Conservation (phyloP, 2,797 vertebrate species). For the Melanotaenia maccullochi region DNA sequence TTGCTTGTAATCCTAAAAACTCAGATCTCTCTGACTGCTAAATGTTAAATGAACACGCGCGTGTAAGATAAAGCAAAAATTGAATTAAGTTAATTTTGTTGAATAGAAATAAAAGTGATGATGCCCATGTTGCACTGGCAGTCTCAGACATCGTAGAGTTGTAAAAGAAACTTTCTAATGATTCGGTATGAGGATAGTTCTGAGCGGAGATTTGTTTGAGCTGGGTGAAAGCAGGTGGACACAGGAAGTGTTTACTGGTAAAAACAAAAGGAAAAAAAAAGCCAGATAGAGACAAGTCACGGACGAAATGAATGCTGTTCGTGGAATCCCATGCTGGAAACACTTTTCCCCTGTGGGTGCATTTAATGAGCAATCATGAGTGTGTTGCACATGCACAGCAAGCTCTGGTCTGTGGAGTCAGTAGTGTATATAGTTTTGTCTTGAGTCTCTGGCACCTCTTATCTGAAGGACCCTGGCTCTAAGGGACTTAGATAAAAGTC, state of each 20-base stretch:
- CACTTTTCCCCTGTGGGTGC: neutral
- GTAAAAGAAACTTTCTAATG: neutral
- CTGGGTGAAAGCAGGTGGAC: neutral
- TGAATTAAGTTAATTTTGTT: too few relatives aligned
- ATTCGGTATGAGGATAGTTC: neutral
- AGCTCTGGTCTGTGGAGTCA: neutral
- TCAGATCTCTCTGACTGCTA: neutral
- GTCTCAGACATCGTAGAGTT: neutral
- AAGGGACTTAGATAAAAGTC: neutral
- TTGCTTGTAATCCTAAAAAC: neutral
- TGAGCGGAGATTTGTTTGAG: neutral
- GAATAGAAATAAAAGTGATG: neutral
- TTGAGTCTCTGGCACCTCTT: slow-evolving; percentile 1
- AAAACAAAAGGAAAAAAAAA: too few relatives aligned
- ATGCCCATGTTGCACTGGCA: neutral
- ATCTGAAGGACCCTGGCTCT: neutral
- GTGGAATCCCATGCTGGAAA: neutral
- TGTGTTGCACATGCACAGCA: neutral
- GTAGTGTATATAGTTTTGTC: neutral
- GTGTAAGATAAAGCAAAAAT: too few relatives aligned
- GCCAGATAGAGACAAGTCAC: too few relatives aligned
- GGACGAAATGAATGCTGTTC: neutral
- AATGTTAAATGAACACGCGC: neutral
- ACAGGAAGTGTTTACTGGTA: too few relatives aligned
- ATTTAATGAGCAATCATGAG: neutral